These are phyloP conservation scores for Drosophila ananassae DNA, from an alignment of 1,140 invertebrate genomes.

Conservation along the genomic window DNA sequence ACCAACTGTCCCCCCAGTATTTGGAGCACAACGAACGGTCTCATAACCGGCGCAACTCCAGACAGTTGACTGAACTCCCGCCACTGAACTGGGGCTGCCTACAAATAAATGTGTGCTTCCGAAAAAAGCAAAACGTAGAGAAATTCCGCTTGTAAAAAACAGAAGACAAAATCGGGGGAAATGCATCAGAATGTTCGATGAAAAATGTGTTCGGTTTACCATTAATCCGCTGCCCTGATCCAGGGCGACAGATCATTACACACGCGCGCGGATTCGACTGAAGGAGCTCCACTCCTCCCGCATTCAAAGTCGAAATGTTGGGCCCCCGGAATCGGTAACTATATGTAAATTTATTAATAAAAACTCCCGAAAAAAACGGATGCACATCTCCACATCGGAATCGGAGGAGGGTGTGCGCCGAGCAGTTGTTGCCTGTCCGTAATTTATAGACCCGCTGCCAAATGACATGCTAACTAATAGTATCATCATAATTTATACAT, in stretches of 20 bases:
- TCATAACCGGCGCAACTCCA: constrained; percentile 56
- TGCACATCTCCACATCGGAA: constrained; percentile 13
- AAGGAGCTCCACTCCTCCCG: background rate
- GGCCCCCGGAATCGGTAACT: constrained; percentile 20
- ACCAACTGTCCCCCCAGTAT: constrained; percentile 55
- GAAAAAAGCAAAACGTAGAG: constrained; percentile 12
- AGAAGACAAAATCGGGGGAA: constrained; percentile 40
- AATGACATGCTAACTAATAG: constrained; percentile 81
- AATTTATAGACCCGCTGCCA: constrained; percentile 68
- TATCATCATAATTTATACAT: constrained; percentile 81
- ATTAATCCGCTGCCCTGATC: constrained; percentile 81
- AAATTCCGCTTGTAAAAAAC: constrained; percentile 36
- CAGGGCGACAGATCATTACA: constrained; percentile 82
- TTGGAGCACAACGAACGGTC: constrained; percentile 67
- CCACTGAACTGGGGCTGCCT: background rate
- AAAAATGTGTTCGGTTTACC: constrained; percentile 83
- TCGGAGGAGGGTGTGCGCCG: background rate
- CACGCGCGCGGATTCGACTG: constrained; percentile 55
- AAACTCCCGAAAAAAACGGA: constrained; percentile 57
- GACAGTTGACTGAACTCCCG: constrained; percentile 66
- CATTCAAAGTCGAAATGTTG: background rate
- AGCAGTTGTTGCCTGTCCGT: constrained; percentile 65
- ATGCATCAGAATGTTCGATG: constrained; percentile 67
- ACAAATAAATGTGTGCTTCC: constrained; percentile 51
- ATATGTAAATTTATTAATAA: constrained; percentile 79